Evolutionary conservation across 2,113 vertebrate species (phyloP), one percentile per base, ranked within the genome.

Genomic region (Hemicordylus capensis): DNA sequence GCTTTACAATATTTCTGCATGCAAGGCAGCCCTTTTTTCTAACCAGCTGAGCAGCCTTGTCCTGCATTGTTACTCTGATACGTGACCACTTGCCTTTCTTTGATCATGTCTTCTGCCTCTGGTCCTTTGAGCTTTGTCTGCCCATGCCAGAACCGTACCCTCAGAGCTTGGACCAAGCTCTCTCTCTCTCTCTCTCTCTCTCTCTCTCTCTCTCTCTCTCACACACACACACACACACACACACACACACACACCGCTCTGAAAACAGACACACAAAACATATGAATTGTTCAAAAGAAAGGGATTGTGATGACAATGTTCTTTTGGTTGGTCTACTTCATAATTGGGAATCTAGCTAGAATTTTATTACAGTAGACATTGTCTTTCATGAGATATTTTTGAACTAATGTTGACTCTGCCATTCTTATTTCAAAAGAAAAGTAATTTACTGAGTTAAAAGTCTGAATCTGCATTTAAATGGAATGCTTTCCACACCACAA

Each of bases 391-490:
- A 61, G 15, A 20, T 34, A 75, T 85, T 85, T 87, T 83, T 22
- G 0, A 88, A 88, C 11, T 24, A 81, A 39, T 79, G 14, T 89
- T 92, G 86, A 64, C 77, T 90, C 86, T 90, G 46, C 63, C 83
- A 4, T 37, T 85, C 6, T 86, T 79, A 78, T 91, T 93, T 91
- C 79, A 90, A 90, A 88, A 66, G 31, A 90, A 69, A 85, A 14
- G 19, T 63, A 86, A 91, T 92, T 89, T 77, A 69, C 46, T 85
- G n/a, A 89, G 77, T 42, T 88, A 90, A 90, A 87, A 92, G 44
- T 64, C 88, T 86, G 44, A 91, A 92, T 93, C 87, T 93, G 81
- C 85, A 88, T 92, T 87, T 91, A 94, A 93, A 93, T 93, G 51
- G 76, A 91, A 92, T 56, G 81, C 81, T 59, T 90, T 92, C 86